Percentiles rank a stretch among this genome's conserved stretches.
Evolutionary conservation across 1,140 invertebrate species (phyloP).

Genomic region (Onthophagus taurus): DNA sequence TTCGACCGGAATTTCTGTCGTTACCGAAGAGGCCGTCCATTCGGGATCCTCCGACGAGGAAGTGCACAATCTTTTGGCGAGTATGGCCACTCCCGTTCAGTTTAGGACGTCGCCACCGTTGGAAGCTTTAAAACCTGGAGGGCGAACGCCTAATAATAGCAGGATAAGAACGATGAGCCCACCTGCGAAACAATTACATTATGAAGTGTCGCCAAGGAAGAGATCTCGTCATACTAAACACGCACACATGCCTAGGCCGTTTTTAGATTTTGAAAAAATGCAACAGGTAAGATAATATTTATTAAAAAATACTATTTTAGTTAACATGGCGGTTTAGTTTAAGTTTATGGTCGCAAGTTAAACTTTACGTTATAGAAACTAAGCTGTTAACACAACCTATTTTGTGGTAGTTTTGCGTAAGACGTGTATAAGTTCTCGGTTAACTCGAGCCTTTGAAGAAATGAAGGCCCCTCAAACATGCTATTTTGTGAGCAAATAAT

Average conservation of each 20-base stretch:
- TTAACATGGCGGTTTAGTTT: too few relatives aligned
- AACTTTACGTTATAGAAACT: too few relatives aligned
- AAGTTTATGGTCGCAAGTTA: too few relatives aligned
- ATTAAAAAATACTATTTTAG: too few relatives aligned
- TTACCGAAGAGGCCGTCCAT: slow-evolving; percentile 31
- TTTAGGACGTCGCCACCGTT: slow-evolving; percentile 83
- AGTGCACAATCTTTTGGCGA: slow-evolving; percentile 34
- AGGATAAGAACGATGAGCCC: slow-evolving; percentile 55
- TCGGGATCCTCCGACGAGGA: slow-evolving; percentile 26
- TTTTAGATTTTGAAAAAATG: slow-evolving; percentile 94
- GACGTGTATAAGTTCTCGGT: too few relatives aligned
- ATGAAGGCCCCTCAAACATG: too few relatives aligned
- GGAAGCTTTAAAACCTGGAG: slow-evolving; percentile 71
- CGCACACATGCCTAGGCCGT: slow-evolving; percentile 66
- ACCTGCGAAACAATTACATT: slow-evolving; percentile 64
- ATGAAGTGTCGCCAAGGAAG: slow-evolving; percentile 51
- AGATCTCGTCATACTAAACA: slow-evolving; percentile 51
- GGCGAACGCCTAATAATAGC: slow-evolving; percentile 30
- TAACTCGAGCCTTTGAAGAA: too few relatives aligned
- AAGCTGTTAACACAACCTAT: too few relatives aligned
- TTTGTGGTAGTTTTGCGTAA: too few relatives aligned
- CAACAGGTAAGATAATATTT: slow-evolving; percentile 81
- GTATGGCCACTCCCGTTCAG: slow-evolving; percentile 66
- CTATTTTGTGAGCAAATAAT: too few relatives aligned
- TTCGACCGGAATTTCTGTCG: slow-evolving; percentile 12